These are phyloP conservation scores for Isoperla grammatica DNA, from an alignment of 2,888 invertebrate species.

Conservation along the genomic window DNA sequence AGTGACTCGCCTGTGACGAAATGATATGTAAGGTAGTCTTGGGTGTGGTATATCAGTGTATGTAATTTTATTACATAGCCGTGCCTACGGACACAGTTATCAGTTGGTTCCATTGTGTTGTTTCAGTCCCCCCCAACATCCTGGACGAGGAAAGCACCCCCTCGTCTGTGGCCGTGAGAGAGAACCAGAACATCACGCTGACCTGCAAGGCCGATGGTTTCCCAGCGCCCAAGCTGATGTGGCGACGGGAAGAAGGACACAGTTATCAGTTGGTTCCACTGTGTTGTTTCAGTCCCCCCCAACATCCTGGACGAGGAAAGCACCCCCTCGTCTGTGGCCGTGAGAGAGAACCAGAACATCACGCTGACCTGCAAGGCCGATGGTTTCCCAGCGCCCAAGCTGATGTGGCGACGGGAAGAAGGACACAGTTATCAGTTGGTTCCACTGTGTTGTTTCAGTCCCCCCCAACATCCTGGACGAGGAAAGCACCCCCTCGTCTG, in stretches of 20 bases:
- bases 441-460: no score
- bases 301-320: constrained; percentile 87
- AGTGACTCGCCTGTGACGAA: no score
- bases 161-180: constrained; percentile 85
- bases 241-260: constrained; percentile 89
- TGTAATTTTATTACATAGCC: no score
- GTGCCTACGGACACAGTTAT: no score
- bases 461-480: constrained; percentile 90
- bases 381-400: constrained; percentile 85
- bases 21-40: no score
- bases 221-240: constrained; percentile 87
- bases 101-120: no score
- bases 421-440: no score
- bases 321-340: constrained; percentile 86
- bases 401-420: constrained; percentile 91
- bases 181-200: constrained; percentile 87
- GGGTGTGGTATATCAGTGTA: no score
- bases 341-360: constrained; percentile 87
- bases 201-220: constrained; percentile 88
- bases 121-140: constrained; percentile 88
- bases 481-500: constrained; percentile 84
- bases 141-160: constrained; percentile 85
- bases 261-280: no score
- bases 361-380: constrained; percentile 86
- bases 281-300: constrained; percentile 83